A percentile compares a stretch with the other conserved stretches of the same genome.
Evolutionary conservation across 2,888 invertebrate species (phyloP).

Genomic region (Micoletzkya japonica): DNA sequence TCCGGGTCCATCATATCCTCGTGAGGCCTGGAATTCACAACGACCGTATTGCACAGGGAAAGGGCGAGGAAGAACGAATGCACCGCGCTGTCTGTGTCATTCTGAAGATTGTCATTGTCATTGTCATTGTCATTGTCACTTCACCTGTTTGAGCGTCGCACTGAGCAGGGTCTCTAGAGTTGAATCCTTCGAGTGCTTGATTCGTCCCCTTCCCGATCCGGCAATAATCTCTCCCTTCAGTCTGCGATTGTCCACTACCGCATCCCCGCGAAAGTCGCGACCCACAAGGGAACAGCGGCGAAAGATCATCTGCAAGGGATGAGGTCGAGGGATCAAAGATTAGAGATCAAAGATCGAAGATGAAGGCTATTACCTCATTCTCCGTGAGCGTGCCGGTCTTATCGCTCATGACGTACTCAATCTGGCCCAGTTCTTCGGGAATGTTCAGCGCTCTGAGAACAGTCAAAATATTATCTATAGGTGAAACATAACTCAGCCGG

Average conservation of each 20-base stretch:
- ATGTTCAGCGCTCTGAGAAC: slow-evolving; percentile 73
- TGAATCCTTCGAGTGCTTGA: slow-evolving; percentile 31
- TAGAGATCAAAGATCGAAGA: too few species aligned
- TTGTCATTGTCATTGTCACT: too few species aligned
- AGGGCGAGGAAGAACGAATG: slow-evolving; percentile 80
- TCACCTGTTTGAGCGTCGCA: slow-evolving; percentile 12
- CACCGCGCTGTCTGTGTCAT: slow-evolving; percentile 35
- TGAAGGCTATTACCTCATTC: slow-evolving; percentile 73
- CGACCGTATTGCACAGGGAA: slow-evolving; percentile 87
- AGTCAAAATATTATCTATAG: not conserved
- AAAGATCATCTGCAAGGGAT: slow-evolving; percentile 79
- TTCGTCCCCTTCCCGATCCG: slow-evolving; percentile 4
- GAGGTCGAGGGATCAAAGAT: not conserved
- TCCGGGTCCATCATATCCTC: slow-evolving; percentile 62
- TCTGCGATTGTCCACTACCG: not conserved
- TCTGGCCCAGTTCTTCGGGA: slow-evolving; percentile 92
- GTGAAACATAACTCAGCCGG: not conserved
- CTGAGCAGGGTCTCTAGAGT: slow-evolving; percentile 29
- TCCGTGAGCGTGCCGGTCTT: slow-evolving; percentile 97
- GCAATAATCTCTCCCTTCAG: not conserved
- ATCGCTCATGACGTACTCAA: slow-evolving; percentile 93
- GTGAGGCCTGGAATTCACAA: slow-evolving; percentile 84
- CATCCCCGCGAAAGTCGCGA: slow-evolving; percentile 74
- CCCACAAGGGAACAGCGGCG: slow-evolving; percentile 85
- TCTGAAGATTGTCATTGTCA: not conserved